Percentiles rank a stretch among this genome's conserved stretches.
Evolutionary conservation across 2,797 vertebrate genomes (phyloP).

Genomic region (Helostoma temminkii): DNA sequence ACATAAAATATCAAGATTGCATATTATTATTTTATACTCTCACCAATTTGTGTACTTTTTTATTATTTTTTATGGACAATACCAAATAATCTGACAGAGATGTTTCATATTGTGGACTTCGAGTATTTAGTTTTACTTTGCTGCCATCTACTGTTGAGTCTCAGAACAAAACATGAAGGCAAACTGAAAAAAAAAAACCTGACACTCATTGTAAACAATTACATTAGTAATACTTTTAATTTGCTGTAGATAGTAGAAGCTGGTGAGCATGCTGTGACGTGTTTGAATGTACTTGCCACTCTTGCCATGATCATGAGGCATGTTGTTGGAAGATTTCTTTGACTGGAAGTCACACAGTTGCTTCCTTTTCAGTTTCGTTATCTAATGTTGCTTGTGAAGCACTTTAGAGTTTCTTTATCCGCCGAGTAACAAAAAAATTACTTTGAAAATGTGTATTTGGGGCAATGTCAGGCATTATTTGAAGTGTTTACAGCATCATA

Average conservation of each 20-base stretch:
- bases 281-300: slow-evolving; percentile 50
- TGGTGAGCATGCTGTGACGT: slow-evolving; percentile 43
- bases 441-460: slow-evolving; percentile 12
- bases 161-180: slow-evolving; percentile 26
- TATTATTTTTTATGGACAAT: slow-evolving; percentile 22
- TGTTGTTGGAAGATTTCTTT: slow-evolving; percentile 44
- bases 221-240: slow-evolving; percentile 10
- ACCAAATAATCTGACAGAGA: slow-evolving; percentile 31
- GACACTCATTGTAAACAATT: neutral
- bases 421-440: slow-evolving; percentile 3
- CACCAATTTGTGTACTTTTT: slow-evolving; percentile 34
- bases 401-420: slow-evolving; percentile 38
- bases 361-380: slow-evolving; percentile 36
- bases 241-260: slow-evolving; percentile 54
- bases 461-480: slow-evolving; percentile 24
- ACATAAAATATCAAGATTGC: slow-evolving; percentile 15
- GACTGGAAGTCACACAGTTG: slow-evolving; percentile 40
- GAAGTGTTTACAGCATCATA: slow-evolving; percentile 33
- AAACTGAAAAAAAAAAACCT: slow-evolving; percentile 5
- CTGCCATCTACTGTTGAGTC: slow-evolving; percentile 78
- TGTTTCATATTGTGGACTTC: slow-evolving; percentile 5
- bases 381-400: slow-evolving; percentile 52
- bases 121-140: slow-evolving; percentile 63
- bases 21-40: slow-evolving; percentile 8
- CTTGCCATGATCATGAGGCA: slow-evolving; percentile 44